Conservation (phyloP, 2,888 invertebrate genomes). For the Lumbricus terrestris region DNA sequence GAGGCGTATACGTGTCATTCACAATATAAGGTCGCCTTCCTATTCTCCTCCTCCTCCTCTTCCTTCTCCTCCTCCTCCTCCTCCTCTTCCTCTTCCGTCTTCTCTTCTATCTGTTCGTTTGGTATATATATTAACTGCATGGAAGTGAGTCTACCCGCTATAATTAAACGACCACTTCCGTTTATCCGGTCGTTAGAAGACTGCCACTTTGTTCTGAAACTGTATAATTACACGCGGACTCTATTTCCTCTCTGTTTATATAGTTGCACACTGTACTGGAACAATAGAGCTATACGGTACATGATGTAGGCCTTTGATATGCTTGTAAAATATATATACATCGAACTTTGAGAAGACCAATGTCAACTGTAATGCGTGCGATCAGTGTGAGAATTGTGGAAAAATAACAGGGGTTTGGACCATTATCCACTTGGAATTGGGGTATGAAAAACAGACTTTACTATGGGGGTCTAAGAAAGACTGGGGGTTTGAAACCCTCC, state of each 20-base stretch:
- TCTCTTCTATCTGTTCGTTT: background rate
- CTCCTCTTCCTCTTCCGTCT: too few species aligned
- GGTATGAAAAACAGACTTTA: too few species aligned
- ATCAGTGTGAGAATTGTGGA: too few species aligned
- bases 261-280: background rate
- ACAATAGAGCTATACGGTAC: background rate
- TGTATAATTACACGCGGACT: background rate
- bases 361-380: too few species aligned
- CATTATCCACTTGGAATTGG: too few species aligned
- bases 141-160: too few species aligned
- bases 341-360: background rate
- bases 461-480: too few species aligned
- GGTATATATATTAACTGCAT: background rate
- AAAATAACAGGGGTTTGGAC: too few species aligned
- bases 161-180: background rate
- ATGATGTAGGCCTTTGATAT: too few species aligned
- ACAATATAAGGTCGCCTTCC: background rate
- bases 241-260: background rate
- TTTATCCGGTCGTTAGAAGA: background rate
- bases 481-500: too few species aligned
- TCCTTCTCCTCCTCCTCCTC: background rate
- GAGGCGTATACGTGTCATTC: background rate
- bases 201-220: background rate
- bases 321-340: too few species aligned
- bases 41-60: background rate